phyloP scores from a whole-genome alignment of 2,888 invertebrate genomes.

The Merodon equestris region DNA sequence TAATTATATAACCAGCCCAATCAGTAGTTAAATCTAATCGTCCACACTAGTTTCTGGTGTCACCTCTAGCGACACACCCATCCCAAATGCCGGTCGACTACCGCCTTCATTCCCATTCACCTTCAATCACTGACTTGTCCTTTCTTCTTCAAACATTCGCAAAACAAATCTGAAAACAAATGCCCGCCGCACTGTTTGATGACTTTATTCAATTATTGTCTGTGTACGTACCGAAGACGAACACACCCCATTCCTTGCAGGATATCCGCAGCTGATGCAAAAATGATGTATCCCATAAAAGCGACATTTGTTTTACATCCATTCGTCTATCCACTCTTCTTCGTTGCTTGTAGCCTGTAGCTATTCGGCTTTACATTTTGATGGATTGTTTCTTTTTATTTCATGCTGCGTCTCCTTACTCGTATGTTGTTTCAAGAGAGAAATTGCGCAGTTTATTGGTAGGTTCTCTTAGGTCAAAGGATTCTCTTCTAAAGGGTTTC shows the following conservation, averaged over 20 bases:
- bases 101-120: no score
- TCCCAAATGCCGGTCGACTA: no score
- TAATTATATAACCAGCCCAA: neutral
- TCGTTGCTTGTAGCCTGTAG: constrained; percentile 10
- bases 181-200: constrained; percentile 27
- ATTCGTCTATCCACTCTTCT: constrained; percentile 10
- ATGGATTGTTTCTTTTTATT: constrained; percentile 5
- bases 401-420: neutral
- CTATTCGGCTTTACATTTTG: constrained; percentile 18
- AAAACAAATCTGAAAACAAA: constrained; percentile 7
- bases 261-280: constrained; percentile 34
- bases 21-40: no score
- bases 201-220: constrained; percentile 51
- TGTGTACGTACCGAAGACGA: constrained; percentile 1
- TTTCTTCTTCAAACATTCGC: neutral
- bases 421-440: constrained; percentile 29
- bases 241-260: constrained; percentile 15
- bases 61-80: no score
- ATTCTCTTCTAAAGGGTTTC: constrained; percentile 19
- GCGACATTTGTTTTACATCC: constrained; percentile 37
- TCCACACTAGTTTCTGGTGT: no score
- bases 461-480: constrained; percentile 29
- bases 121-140: neutral
- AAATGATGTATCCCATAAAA: constrained; percentile 51
- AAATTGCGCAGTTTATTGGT: constrained; percentile 35